phyloP scores from a whole-genome alignment of 37 sponge, comb jelly and placozoan genomes.

The Tethya wilhelma region DNA sequence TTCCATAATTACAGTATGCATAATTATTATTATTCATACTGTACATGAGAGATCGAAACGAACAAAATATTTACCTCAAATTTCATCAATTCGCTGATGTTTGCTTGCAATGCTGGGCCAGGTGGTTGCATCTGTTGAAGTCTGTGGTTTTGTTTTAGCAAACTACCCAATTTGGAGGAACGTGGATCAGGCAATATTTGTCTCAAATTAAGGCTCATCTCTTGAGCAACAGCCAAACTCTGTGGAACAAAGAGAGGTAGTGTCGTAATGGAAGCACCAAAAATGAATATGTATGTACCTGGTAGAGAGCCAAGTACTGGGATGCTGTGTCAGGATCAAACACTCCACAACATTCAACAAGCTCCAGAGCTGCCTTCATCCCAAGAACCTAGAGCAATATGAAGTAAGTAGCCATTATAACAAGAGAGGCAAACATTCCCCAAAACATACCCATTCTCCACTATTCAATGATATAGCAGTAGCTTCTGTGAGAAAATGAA shows the following conservation, averaged over 20 bases:
- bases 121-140: not conserved
- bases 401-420: not conserved
- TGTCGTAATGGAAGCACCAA: not conserved
- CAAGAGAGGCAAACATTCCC: not conserved
- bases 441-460: slow-evolving; percentile 21
- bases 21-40: too few relatives aligned
- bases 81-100: not conserved
- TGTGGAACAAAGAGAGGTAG: not conserved
- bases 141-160: slow-evolving; percentile 28
- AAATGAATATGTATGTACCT: slow-evolving; percentile 25
- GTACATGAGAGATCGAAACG: not conserved
- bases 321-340: slow-evolving; percentile 44
- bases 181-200: slow-evolving; percentile 17
- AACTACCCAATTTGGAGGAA: slow-evolving; percentile 27
- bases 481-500: slow-evolving; percentile 37
- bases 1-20: not conserved
- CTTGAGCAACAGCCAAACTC: slow-evolving; percentile 50
- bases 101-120: not conserved
- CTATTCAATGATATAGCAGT: slow-evolving; percentile 32
- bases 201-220: slow-evolving; percentile 14
- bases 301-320: slow-evolving; percentile 72
- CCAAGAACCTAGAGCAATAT: slow-evolving; percentile 60
- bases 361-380: slow-evolving; percentile 32
- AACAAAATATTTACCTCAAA: slow-evolving; percentile 23
- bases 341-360: slow-evolving; percentile 61